These are phyloP conservation scores for Armadillidium nasatum DNA, from an alignment of 1,140 invertebrate species.

Conservation along the genomic window DNA sequence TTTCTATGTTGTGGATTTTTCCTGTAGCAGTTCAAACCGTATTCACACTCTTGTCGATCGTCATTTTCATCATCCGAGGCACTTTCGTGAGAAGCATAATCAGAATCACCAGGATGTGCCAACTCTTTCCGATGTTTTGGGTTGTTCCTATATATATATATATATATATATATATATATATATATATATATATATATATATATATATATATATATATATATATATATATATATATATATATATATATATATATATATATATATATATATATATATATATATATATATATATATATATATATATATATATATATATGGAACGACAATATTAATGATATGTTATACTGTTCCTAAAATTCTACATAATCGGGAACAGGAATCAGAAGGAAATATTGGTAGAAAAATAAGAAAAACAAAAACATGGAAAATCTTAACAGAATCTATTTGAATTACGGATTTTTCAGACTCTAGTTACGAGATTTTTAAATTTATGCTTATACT, in stretches of 20 bases:
- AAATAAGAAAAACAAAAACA: background rate
- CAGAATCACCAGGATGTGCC: slow-evolving; percentile 54
- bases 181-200: background rate
- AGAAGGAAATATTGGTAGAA: too few species aligned
- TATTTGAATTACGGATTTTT: background rate
- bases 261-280: too few species aligned
- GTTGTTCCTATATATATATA: slow-evolving; percentile 47
- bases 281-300: too few species aligned
- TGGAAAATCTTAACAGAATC: background rate
- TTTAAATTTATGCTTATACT: background rate
- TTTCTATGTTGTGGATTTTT: slow-evolving; percentile 53
- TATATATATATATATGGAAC: too few species aligned
- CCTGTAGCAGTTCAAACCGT: slow-evolving; percentile 55
- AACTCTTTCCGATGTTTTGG: slow-evolving; percentile 48
- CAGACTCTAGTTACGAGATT: background rate
- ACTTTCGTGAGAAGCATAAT: slow-evolving; percentile 48
- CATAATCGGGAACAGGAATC: too few species aligned
- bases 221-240: background rate
- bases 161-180: background rate
- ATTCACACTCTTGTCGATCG: slow-evolving; percentile 54
- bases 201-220: background rate
- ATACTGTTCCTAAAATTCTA: too few species aligned
- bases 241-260: too few species aligned
- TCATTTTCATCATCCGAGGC: slow-evolving; percentile 48
- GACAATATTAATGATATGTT: too few species aligned